Evolutionary conservation across 2,797 vertebrate species (phyloP), one percentile per base, ranked within the genome.

Genomic region (Lagocephalus sceleratus): DNA sequence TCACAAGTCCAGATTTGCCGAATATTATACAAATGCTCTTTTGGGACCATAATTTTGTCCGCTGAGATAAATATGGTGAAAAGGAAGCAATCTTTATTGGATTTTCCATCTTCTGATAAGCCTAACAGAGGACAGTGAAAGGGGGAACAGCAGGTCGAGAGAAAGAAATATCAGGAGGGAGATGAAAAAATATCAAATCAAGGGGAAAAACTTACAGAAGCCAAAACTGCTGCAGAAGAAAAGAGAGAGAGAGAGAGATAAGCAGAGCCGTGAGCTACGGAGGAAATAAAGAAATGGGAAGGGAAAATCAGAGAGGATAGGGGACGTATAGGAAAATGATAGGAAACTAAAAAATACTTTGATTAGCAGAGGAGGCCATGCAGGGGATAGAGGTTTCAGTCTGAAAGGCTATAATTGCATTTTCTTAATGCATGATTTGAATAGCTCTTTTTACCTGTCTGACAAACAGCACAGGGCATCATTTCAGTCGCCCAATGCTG

Each of bases 101-200:
- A 64, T 78, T 83, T 89, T 77, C 76, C 75, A 87, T 90, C 82
- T 86, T 75, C 77, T 88, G 79, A 89, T 89, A 88, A 89, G 87
- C 81, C 70, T 73, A 67, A 56, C 20, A 59, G 20, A 63, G 60
- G 32, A 61, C 22, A 21, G 51, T 0, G 2, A 54, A 61, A 19
- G 43, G 53, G 22, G 70, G 45, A 47, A 50, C 59, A 66, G 63
- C 40, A 56, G 53, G 49, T 29, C 47, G 21, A 66, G 50, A 66
- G 29, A 43, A 56, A 53, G 60, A 54, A 59, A 62, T 68, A 58
- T 38, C 43, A 54, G n/a, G 57, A 57, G 45, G 58, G 49, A 75
- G 61, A 62, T 57, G 38, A 10, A 59, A 51, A 63, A 72, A 16
- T 7, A 16, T 57, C 23, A 66, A 62, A 53, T 35, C 12, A 63